Evolutionary conservation across 1,140 invertebrate species (phyloP).

Genomic region (Aphelinus certus): DNA sequence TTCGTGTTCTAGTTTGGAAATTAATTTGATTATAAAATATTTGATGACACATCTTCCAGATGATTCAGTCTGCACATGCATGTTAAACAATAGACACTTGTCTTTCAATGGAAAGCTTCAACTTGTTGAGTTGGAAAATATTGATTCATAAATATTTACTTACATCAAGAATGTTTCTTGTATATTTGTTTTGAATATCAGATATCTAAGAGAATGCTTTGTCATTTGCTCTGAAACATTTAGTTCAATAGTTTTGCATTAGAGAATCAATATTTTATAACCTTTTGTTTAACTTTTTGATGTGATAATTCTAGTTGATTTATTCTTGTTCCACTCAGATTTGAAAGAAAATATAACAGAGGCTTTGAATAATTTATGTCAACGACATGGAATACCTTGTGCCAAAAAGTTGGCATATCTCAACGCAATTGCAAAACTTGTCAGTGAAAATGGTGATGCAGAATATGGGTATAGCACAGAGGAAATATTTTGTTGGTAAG

Average conservation of each 20-base stretch:
- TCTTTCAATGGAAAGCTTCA: no score
- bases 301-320: not conserved
- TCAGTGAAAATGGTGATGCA: conserved; percentile 73
- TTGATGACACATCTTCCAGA: no score
- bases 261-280: not conserved
- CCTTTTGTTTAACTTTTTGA: not conserved
- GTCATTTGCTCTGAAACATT: no score
- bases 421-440: conserved; percentile 83
- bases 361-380: conserved; percentile 72
- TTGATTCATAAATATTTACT: no score
- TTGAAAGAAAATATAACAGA: conserved; percentile 72
- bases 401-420: conserved; percentile 79
- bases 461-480: conserved; percentile 77
- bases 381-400: conserved; percentile 70
- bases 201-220: no score
- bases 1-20: no score
- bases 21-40: no score
- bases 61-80: no score
- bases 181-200: no score
- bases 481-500: conserved; percentile 86
- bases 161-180: no score
- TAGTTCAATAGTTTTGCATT: not conserved
- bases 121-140: no score
- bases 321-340: conserved; percentile 54
- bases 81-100: no score